Conservation (phyloP, 2,888 invertebrate species). For the Hydrotaea cyrtoneurina region DNA sequence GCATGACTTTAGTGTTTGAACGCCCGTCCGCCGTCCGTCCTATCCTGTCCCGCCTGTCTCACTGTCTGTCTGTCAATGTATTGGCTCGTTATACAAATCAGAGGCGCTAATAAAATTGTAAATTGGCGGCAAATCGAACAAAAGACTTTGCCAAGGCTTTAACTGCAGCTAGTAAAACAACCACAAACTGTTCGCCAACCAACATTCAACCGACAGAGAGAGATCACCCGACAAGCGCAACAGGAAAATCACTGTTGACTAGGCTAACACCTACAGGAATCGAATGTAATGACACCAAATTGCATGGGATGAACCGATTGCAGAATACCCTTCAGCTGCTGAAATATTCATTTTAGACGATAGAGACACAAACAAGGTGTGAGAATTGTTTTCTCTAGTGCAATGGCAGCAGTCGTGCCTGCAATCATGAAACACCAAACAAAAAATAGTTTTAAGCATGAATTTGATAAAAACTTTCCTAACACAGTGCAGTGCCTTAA, state of each 20-base stretch:
- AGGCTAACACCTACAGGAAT: conserved; percentile 59
- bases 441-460: no score
- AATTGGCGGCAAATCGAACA: conserved; percentile 67
- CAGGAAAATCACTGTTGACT: background rate
- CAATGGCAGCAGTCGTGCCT: no score
- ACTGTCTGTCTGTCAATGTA: conserved; percentile 23
- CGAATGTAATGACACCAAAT: background rate
- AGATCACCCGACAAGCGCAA: background rate
- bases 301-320: conserved; percentile 6
- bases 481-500: no score
- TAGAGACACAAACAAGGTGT: no score
- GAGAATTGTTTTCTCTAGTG: no score
- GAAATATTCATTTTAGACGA: background rate
- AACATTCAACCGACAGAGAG: background rate
- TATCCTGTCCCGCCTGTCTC: conserved; percentile 18
- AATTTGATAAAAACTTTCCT: no score
- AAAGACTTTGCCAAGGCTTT: conserved; percentile 46
- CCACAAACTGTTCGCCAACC: conserved; percentile 30
- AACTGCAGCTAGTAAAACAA: conserved; percentile 45
- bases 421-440: no score
- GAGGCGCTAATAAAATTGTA: conserved; percentile 68
- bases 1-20: conserved; percentile 48
- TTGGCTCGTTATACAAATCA: conserved; percentile 65
- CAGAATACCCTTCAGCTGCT: conserved; percentile 10
- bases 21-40: background rate